phyloP scores from a whole-genome alignment of 1,140 invertebrate genomes.

The Adoxophyes honmai region DNA sequence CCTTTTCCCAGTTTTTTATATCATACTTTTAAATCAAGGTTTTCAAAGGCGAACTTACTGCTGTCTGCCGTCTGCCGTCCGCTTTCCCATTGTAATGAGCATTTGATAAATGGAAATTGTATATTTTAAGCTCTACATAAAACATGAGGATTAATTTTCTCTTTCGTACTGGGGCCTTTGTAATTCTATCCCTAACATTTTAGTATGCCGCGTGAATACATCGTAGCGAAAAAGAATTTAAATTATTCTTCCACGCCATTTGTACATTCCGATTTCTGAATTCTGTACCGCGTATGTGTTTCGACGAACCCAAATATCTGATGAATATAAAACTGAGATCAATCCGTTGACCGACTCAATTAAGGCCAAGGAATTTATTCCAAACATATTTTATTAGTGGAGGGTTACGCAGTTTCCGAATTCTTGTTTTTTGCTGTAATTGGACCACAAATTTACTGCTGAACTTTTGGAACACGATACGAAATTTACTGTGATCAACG shows the following conservation, averaged over 20 bases:
- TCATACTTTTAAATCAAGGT: neutral
- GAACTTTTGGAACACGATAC: no score
- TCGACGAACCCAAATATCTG: neutral
- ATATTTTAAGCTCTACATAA: no score
- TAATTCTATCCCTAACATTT: no score
- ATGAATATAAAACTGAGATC: slow-evolving; percentile 8
- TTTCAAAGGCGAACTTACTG: neutral
- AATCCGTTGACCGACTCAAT: slow-evolving; percentile 8
- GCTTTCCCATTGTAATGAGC: no score
- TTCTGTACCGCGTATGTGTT: neutral
- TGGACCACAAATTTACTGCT: no score
- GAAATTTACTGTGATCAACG: no score
- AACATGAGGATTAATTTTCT: no score
- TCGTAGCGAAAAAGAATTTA: neutral
- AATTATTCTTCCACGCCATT: neutral
- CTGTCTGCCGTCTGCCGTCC: no score
- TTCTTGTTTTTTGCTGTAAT: neutral
- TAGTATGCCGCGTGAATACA: neutral
- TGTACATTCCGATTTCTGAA: neutral
- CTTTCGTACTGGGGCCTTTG: no score
- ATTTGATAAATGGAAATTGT: no score
- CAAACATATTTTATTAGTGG: slow-evolving; percentile 9
- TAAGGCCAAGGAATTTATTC: slow-evolving; percentile 8
- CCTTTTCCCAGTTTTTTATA: no score
- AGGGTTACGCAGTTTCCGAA: slow-evolving; percentile 1